Conservation (phyloP, 2,797 vertebrate genomes). For the Pitangus sulphuratus region DNA sequence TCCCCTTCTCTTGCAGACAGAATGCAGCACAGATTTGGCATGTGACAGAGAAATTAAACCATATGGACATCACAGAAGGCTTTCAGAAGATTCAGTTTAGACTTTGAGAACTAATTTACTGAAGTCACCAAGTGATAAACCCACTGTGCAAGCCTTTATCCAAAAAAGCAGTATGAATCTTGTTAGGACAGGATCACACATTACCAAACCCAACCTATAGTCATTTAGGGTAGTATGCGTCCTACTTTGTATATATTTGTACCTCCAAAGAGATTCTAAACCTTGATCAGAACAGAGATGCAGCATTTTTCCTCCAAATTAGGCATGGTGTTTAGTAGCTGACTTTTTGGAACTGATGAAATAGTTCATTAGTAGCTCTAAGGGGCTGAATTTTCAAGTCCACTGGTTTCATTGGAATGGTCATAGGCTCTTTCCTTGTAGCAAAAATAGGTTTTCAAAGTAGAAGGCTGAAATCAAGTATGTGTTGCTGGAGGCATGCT, state of each 20-base stretch:
- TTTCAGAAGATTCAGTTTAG: background rate
- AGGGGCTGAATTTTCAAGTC: background rate
- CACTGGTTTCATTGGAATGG: background rate
- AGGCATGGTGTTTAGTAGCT: background rate
- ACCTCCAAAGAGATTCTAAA: background rate
- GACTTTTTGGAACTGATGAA: background rate
- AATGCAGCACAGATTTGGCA: background rate
- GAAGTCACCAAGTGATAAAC: background rate
- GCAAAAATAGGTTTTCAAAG: background rate
- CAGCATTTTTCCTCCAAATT: background rate
- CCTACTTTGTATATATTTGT: background rate
- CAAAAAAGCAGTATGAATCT: background rate
- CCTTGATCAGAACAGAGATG: background rate
- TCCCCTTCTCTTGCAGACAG: background rate
- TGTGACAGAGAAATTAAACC: background rate
- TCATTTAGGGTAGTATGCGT: background rate
- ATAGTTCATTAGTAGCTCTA: background rate
- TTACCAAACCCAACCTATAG: background rate
- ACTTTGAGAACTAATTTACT: background rate
- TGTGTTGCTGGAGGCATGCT: background rate
- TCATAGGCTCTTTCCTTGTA: background rate
- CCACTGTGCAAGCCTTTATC: background rate
- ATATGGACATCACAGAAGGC: background rate
- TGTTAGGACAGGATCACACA: background rate
- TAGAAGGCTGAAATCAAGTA: background rate